A percentile compares a stretch with the other conserved stretches of the same genome.
phyloP scores from a whole-genome alignment of 1,140 invertebrate genomes.

The Neodiprion pinetum region DNA sequence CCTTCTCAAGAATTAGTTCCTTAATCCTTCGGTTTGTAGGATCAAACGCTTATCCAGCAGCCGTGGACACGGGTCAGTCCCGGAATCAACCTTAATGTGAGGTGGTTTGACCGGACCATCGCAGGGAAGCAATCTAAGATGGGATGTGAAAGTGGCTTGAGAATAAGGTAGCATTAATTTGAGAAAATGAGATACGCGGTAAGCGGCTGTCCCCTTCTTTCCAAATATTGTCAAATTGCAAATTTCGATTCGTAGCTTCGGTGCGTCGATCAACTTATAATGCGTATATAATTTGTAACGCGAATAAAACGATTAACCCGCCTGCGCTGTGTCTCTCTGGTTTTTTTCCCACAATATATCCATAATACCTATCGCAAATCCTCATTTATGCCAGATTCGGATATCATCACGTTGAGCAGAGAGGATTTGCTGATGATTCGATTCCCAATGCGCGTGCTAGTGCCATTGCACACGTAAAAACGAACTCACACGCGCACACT shows the following conservation, averaged over 20 bases:
- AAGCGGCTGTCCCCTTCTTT: too few relatives aligned
- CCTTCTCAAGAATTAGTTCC: neutral
- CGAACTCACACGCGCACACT: neutral
- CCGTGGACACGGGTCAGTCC: neutral
- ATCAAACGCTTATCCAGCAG: neutral
- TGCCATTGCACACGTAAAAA: neutral
- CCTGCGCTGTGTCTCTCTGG: neutral
- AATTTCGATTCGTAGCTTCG: too few relatives aligned
- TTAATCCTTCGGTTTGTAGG: neutral
- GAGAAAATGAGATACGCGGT: too few relatives aligned
- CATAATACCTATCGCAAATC: neutral
- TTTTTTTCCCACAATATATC: neutral
- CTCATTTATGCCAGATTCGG: neutral
- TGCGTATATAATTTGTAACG: too few relatives aligned
- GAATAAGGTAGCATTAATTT: too few relatives aligned
- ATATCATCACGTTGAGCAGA: neutral
- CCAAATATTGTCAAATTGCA: too few relatives aligned
- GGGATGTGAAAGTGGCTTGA: too few relatives aligned
- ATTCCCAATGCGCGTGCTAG: neutral
- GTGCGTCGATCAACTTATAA: too few relatives aligned
- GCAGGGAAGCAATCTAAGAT: too few relatives aligned
- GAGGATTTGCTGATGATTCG: conserved; percentile 1
- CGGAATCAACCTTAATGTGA: neutral
- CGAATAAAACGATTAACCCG: too few relatives aligned
- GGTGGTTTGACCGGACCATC: neutral